Percentiles rank a stretch among this genome's conserved stretches.
Conservation (phyloP, 2,888 invertebrate species). For the Volucella bombylans region DNA sequence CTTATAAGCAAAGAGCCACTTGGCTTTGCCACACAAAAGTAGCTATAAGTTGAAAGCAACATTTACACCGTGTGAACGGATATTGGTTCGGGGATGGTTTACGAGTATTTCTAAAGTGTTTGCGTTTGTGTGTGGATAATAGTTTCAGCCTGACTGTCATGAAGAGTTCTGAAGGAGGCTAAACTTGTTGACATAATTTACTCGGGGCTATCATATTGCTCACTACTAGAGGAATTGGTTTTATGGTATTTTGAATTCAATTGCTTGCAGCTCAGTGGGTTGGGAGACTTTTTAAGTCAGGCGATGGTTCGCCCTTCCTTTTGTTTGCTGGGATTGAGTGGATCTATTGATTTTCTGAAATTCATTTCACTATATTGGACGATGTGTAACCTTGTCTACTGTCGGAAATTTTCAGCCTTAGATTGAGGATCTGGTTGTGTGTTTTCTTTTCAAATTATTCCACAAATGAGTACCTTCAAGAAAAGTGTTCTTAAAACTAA, state of each 20-base stretch:
- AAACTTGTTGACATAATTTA: constrained; percentile 69
- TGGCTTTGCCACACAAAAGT: constrained; percentile 53
- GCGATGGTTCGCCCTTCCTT: background rate
- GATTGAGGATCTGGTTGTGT: no score
- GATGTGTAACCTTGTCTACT: no score
- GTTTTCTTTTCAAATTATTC: no score
- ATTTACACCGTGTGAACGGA: constrained; percentile 56
- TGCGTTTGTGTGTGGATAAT: constrained; percentile 2
- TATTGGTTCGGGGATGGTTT: constrained; percentile 21
- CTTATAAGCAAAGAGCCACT: constrained; percentile 63
- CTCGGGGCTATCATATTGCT: constrained; percentile 46
- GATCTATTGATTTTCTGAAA: no score
- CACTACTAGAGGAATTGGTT: background rate
- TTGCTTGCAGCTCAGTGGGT: background rate
- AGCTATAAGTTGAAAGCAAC: constrained; percentile 67
- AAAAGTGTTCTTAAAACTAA: no score
- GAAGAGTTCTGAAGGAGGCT: constrained; percentile 23
- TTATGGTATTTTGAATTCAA: constrained; percentile 19
- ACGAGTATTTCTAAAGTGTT: constrained; percentile 7
- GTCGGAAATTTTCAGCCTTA: no score
- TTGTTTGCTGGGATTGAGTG: no score
- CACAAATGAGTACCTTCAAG: no score
- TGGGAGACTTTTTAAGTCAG: background rate
- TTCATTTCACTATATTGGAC: no score
- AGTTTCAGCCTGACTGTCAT: background rate